Evolutionary conservation across 2,797 vertebrate genomes (phyloP), one percentile per base, ranked within the genome.

Genomic region (Lagocephalus sceleratus): DNA sequence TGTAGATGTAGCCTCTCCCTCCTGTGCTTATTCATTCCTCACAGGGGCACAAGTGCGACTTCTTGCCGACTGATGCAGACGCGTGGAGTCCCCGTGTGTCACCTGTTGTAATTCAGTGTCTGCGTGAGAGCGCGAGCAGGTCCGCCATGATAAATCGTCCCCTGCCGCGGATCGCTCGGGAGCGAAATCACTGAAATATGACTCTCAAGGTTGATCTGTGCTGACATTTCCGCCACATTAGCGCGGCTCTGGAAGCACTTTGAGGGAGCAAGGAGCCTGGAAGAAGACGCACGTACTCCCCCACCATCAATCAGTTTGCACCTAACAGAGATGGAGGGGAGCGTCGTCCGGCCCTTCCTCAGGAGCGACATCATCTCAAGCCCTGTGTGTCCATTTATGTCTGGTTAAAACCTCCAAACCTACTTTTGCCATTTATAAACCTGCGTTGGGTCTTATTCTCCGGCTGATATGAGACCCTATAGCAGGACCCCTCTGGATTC

Each of bases 161-260:
- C 48, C 59, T 65, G 80, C 85, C 82, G 82, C 3, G 73, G 73
- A 75, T 79, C 82, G 71, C 77, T 84, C 82, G 78, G 78, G 84
- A 76, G 75, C 66, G 71, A 79, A 88, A 85, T 82, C 71, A 76
- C 71, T 82, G 87, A 89, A 85, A 87, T 86, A 80, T 85, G 87
- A 86, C 82, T 84, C 85, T 86, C 85, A 85, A 75, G 83, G 78
- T 76, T 88, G 79, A 87, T 83, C 64, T 73, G 67, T 76, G 68
- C 82, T 84, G 85, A 86, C 87, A 88, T 88, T 87, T 87, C 81
- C 83, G 75, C 76, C 79, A 86, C 85, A 86, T 89, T 88, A 88
- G 75, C 79, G 53, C 73, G 51, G 57, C 79, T 73, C 51, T 50
- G 61, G 80, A 68, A 75, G 83, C 73, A 73, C 83, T 80, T 79